Evolutionary conservation across 2,888 invertebrate genomes (phyloP).

Genomic region (Esperia sulphurella): DNA sequence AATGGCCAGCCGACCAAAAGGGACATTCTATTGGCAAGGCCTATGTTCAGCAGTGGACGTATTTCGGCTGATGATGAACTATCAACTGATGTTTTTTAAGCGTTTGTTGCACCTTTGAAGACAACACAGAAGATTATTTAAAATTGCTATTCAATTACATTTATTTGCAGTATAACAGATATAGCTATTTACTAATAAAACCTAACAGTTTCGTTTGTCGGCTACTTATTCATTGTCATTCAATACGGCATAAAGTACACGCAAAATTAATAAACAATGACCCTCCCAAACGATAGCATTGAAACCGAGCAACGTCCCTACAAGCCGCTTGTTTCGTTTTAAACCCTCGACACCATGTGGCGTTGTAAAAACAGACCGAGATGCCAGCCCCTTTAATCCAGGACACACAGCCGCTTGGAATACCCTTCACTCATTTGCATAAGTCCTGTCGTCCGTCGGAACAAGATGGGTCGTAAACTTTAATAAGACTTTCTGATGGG

Average conservation of each 20-base stretch:
- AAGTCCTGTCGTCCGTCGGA: constrained; percentile 61
- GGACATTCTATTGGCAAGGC: too few relatives aligned
- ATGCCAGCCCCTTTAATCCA: constrained; percentile 59
- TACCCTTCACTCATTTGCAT: constrained; percentile 72
- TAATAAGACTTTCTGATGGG: constrained; percentile 60
- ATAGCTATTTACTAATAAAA: too few relatives aligned
- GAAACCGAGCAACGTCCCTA: neutral
- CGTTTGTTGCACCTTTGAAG: too few relatives aligned
- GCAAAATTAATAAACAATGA: constrained; percentile 1
- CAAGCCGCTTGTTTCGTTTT: constrained; percentile 39
- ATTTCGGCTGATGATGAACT: too few relatives aligned
- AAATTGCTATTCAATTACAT: too few relatives aligned
- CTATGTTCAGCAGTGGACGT: too few relatives aligned
- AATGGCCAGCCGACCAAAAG: too few relatives aligned
- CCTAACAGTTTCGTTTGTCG: too few relatives aligned
- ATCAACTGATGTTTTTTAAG: too few relatives aligned
- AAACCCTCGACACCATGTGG: constrained; percentile 60
- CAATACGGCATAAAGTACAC: neutral
- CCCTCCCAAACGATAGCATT: neutral
- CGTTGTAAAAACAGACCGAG: constrained; percentile 62
- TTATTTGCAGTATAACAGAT: too few relatives aligned
- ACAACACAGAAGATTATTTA: too few relatives aligned
- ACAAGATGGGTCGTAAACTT: constrained; percentile 66
- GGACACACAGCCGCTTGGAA: constrained; percentile 43
- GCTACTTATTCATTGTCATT: neutral